Evolutionary conservation across 2,888 invertebrate species (phyloP).

Genomic region (Polia nebulosa): DNA sequence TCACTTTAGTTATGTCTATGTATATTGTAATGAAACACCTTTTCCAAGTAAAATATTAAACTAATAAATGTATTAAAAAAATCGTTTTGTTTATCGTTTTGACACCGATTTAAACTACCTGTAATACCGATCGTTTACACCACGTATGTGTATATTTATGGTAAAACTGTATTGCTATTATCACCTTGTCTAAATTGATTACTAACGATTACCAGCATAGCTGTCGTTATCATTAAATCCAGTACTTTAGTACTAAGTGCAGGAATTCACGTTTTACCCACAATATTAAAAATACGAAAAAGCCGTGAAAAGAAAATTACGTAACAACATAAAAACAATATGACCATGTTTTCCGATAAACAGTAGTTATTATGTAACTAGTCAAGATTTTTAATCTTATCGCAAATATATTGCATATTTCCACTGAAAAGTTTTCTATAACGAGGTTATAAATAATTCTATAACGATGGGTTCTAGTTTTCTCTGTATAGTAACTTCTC

Average conservation of each 20-base stretch:
- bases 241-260: not conserved
- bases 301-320: not conserved
- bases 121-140: no score
- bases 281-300: not conserved
- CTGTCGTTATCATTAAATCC: constrained; percentile 19
- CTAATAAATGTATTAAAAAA: no score
- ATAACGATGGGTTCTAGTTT: not conserved
- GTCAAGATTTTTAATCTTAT: constrained; percentile 37
- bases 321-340: not conserved
- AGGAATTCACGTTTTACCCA: not conserved
- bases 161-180: constrained; percentile 1
- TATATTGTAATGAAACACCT: no score
- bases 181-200: constrained; percentile 18
- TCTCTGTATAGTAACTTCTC: not conserved
- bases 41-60: no score
- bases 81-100: no score
- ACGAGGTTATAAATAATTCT: constrained; percentile 6
- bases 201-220: constrained; percentile 1
- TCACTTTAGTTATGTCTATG: no score
- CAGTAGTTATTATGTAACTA: constrained; percentile 15
- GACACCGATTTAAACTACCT: no score
- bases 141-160: constrained; percentile 1
- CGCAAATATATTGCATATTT: constrained; percentile 2
- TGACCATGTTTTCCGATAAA: constrained; percentile 19
- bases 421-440: not conserved